A percentile compares a stretch with the other conserved stretches of the same genome.
Evolutionary conservation across 2,113 vertebrate species (phyloP).

Genomic region (Aviceda subcristata): DNA sequence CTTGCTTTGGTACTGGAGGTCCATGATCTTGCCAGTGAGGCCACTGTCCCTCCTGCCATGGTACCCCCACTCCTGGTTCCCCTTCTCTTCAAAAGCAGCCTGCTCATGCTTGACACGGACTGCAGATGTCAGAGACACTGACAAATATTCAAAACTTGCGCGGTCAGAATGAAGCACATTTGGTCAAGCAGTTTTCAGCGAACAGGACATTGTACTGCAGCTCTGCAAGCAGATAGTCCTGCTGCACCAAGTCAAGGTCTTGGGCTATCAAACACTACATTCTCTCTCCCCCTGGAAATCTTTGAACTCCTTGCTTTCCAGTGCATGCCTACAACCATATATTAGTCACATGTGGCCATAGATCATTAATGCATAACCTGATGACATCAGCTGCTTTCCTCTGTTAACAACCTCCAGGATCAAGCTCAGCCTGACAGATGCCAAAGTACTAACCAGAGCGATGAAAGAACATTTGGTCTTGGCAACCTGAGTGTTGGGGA

Average conservation of each 20-base stretch:
- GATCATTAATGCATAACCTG: background rate
- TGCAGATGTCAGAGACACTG: background rate
- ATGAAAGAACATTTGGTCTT: background rate
- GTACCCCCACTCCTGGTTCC: background rate
- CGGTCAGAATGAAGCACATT: background rate
- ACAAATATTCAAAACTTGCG: background rate
- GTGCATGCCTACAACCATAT: background rate
- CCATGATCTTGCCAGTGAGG: background rate
- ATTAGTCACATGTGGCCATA: background rate
- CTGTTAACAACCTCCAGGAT: background rate
- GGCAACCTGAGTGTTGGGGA: background rate
- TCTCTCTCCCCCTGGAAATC: background rate
- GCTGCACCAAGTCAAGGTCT: background rate
- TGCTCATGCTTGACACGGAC: background rate
- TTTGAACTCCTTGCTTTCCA: background rate
- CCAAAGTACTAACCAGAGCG: background rate
- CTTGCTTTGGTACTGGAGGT: background rate
- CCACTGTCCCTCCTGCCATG: background rate
- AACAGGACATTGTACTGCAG: background rate
- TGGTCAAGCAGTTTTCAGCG: background rate
- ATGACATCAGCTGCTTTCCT: background rate
- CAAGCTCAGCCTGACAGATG: background rate
- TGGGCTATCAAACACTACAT: background rate
- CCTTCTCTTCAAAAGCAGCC: background rate
- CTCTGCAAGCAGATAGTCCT: background rate